A percentile compares a stretch with the other conserved stretches of the same genome.
Conservation (phyloP, 2,888 invertebrate species). For the Siphonodentalium dalli region DNA sequence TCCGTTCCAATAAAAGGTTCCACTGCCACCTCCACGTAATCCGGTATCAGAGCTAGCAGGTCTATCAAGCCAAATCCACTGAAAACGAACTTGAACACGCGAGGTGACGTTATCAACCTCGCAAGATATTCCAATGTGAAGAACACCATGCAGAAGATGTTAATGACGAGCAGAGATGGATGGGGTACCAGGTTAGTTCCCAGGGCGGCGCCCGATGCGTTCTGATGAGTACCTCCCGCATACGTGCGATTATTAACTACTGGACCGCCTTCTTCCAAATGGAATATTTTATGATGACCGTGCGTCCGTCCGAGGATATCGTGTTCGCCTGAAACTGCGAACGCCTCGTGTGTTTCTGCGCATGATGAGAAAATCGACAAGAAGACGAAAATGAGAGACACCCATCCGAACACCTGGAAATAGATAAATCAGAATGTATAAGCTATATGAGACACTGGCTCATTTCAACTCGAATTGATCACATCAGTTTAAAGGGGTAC, state of each 20-base stretch:
- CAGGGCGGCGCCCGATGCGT: too few relatives aligned
- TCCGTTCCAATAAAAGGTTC: slow-evolving; percentile 25
- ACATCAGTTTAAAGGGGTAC: too few relatives aligned
- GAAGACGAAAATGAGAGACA: slow-evolving; percentile 33
- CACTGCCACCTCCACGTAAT: slow-evolving; percentile 47
- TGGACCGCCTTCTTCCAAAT: too few relatives aligned
- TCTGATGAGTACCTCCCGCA: too few relatives aligned
- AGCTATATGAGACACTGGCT: too few relatives aligned
- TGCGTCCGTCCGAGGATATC: too few relatives aligned
- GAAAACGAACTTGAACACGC: slow-evolving; percentile 22
- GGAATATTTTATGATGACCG: too few relatives aligned
- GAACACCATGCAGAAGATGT: slow-evolving; percentile 29
- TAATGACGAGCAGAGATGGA: slow-evolving; percentile 29
- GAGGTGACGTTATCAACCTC: slow-evolving; percentile 26
- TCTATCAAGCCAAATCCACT: slow-evolving; percentile 35
- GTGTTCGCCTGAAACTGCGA: too few relatives aligned
- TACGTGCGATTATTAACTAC: too few relatives aligned
- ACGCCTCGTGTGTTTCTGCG: slow-evolving; percentile 32
- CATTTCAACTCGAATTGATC: too few relatives aligned
- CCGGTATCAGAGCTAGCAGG: slow-evolving; percentile 40
- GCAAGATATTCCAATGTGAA: slow-evolving; percentile 32
- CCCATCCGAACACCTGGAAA: slow-evolving; percentile 32
- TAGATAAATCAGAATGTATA: too few relatives aligned
- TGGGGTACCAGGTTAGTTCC: too few relatives aligned
- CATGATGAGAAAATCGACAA: slow-evolving; percentile 37